phyloP scores from a whole-genome alignment of 2,797 vertebrate genomes.

The Acanthis flammea region DNA sequence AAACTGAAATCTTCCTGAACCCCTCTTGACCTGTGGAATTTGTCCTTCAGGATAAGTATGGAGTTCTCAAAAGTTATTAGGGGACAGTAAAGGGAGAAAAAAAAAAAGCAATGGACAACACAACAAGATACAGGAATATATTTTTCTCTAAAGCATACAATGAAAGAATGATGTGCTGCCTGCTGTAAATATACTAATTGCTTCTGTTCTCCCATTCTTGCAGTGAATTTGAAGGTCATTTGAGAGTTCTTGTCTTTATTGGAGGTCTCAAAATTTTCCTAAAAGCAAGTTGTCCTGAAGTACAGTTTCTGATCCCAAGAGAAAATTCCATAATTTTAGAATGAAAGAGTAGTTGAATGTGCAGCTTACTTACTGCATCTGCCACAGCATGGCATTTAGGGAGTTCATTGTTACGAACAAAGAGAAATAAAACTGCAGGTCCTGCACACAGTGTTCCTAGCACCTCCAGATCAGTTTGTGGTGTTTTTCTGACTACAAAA shows the following conservation, averaged over 20 bases:
- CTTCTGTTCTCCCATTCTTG: not conserved
- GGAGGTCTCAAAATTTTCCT: not conserved
- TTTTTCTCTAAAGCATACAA: not conserved
- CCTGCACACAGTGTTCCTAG: not conserved
- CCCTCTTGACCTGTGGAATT: not conserved
- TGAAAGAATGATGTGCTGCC: not conserved
- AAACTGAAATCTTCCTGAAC: not conserved
- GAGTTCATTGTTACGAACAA: not conserved
- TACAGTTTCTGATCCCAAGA: not conserved
- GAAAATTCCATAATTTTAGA: not conserved
- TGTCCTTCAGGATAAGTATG: not conserved
- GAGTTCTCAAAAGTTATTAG: not conserved
- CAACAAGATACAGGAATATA: not conserved
- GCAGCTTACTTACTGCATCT: not conserved
- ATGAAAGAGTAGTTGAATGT: not conserved
- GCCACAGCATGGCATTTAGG: not conserved
- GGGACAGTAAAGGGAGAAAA: not conserved
- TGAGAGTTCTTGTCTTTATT: not conserved
- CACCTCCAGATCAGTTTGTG: not conserved
- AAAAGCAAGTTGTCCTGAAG: not conserved
- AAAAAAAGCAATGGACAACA: accelerated
- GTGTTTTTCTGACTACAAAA: not conserved
- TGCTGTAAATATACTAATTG: not conserved
- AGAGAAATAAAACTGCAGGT: not conserved
- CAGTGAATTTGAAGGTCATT: not conserved